These are phyloP conservation scores for Zapornia atra DNA, from an alignment of 2,113 vertebrate genomes.

Conservation along the genomic window DNA sequence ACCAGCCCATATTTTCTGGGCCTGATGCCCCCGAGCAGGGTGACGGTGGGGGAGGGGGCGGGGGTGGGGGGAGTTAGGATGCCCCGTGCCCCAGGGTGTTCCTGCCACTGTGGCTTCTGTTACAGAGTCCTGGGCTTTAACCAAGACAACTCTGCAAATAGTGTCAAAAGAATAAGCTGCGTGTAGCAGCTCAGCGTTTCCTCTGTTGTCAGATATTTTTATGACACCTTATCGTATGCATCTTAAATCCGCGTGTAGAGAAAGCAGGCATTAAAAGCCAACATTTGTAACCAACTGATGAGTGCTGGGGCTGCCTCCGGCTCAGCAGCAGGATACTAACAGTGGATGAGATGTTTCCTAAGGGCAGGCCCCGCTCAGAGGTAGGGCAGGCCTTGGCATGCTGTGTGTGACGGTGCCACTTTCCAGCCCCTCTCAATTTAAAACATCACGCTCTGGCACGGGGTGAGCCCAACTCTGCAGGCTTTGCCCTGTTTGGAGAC, in stretches of 20 bases:
- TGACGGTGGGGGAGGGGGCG: no score
- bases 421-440: background rate
- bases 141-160: background rate
- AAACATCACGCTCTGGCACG: fast-evolving
- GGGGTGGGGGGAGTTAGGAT: background rate
- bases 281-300: fast-evolving
- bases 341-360: fast-evolving
- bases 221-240: background rate
- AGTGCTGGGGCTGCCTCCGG: fast-evolving
- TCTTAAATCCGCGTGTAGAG: background rate
- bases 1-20: background rate
- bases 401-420: background rate
- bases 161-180: background rate
- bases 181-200: background rate
- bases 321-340: background rate
- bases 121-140: background rate
- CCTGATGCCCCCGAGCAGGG: fast-evolving
- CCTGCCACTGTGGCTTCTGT: background rate
- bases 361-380: fast-evolving
- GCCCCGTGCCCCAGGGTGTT: background rate
- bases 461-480: background rate
- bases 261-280: background rate
- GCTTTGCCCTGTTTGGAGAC: background rate
- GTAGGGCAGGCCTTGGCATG: fast-evolving
- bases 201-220: background rate